Base-by-base conservation (phyloP, 2,113 vertebrate genomes). In the Lasiurus cinereus region DNA sequence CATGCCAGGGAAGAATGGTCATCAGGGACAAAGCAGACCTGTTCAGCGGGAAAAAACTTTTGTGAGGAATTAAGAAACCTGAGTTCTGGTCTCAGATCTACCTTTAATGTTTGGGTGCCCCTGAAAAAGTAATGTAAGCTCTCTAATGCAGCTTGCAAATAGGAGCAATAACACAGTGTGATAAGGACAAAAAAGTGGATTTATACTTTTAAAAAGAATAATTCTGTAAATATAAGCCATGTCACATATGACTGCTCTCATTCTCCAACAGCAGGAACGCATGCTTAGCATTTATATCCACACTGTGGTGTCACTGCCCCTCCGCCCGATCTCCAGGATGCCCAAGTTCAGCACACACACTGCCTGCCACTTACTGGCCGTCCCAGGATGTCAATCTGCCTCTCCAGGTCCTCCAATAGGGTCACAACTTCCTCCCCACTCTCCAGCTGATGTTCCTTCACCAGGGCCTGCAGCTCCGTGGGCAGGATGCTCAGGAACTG, bases 401-500 rank as follows among this genome's bases (percentile, higher is more conserved):
- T 95, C 62, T 98, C 95, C 85, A 98, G 83, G 50, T 97, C 97
- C 74, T 97, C 97, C 96, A 97, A 21, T 1, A 98, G 92, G 52
- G 95, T 97, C 50, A 97, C 97, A 73, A 97, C 96, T 19, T 98
- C 97, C 73, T 97, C 96, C 91, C 97, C 96, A 1, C 84, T 94
- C 54, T 96, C 92, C 31, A 97, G 73, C 39, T 92, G 97, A 82
- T 97, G 97, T 8, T 97, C 97, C 73, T 94, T 96, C 10, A 94
- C 97, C 82, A 97, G 91, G n/a, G 95, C 54, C 76, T 95, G 97
- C 14, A 97, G 94, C 62, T 97, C 95, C 46, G 10, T n/a, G 0
- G 97, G 97, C 64, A 97, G 94, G 56, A 97, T 97, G 88, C 66
- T 96, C 73, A 97, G 19, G 80, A 97, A 95, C 62, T 97, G 96